Base-by-base conservation (phyloP, 2,797 vertebrate genomes). In the Mus spretus region DNA sequence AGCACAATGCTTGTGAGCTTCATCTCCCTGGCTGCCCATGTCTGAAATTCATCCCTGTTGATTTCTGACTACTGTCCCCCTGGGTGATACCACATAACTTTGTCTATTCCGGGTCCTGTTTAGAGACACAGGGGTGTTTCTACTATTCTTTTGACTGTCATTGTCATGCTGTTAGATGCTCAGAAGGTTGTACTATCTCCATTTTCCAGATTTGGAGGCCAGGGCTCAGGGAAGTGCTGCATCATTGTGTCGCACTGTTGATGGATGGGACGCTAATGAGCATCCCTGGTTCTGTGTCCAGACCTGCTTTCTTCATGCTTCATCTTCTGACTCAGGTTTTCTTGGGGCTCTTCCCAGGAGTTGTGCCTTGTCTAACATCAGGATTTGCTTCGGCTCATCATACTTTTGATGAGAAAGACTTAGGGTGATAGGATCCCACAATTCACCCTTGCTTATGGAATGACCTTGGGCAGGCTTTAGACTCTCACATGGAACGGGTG, bases 341-440 rank as follows among this genome's bases (percentile, higher is more conserved):
- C 14, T 90, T 93, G 53, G 57, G 84, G 10, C 6, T 19, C 50
- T 89, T 53, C 72, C 24, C 4, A 44, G 31, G 61, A 75, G 12
- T 93, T 93, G 44, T 74, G 3, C 34, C 40, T 31, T 44, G 1
- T 79, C 50, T 79, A 31, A 55, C 55, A 47, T 10, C 19, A 90
- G 37, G 61, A 86, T 67, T 93, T 74, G 1, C 77, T n/a, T 7
- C n/a, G 28, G 91, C 3, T n/a, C 20, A 26, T 14, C 20, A 83
- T 44, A 61, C 34, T n/a, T 94, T 91, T 91, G 57, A 91, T 44
- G 57, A 85, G 84, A 95, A 93, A 87, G 37, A 84, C 10, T 47
- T 26, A 88, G 50, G 34, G 70, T n/a, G 72, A 70, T 28, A 67
- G 90, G 40, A 78, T 89, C 53, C 13, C 53, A 37, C 31, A 61